Evolutionary conservation across 2,113 vertebrate species (phyloP).

Genomic region (Perca fluviatilis): DNA sequence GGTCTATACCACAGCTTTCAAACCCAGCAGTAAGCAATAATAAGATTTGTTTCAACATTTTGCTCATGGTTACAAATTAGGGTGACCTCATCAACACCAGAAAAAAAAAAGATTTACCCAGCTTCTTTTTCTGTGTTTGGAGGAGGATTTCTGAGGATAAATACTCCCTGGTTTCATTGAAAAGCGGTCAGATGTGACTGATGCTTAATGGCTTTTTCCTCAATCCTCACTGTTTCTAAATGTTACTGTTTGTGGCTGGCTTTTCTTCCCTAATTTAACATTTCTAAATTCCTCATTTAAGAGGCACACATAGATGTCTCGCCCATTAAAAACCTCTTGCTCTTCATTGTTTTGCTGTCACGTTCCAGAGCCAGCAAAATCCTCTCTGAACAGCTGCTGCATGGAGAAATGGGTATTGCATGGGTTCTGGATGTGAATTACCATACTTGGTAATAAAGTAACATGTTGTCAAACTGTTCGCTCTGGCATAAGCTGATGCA

Average conservation of each 20-base stretch:
- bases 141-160: constrained; percentile 46
- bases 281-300: constrained; percentile 44
- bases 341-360: constrained; percentile 16
- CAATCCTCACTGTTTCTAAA: constrained; percentile 49
- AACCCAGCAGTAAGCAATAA: constrained; percentile 41
- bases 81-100: constrained; percentile 35
- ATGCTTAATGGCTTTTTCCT: constrained; percentile 74
- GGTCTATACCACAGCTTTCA: constrained; percentile 14
- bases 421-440: constrained; percentile 32
- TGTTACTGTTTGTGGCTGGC: constrained; percentile 39
- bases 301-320: constrained; percentile 1
- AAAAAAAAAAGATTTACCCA: constrained; percentile 50
- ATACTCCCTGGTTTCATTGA: constrained; percentile 62
- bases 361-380: constrained; percentile 11
- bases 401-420: background rate
- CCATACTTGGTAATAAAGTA: constrained; percentile 58
- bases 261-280: constrained; percentile 67
- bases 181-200: constrained; percentile 77
- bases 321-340: constrained; percentile 10
- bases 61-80: constrained; percentile 45
- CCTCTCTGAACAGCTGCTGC: constrained; percentile 4
- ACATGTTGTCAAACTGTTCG: constrained; percentile 65
- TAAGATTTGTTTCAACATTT: constrained; percentile 47
- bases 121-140: constrained; percentile 35
- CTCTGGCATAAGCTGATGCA: constrained; percentile 58